These are phyloP conservation scores for Cricetomys ansorgei DNA, from an alignment of 2,113 vertebrate species.

Conservation along the genomic window DNA sequence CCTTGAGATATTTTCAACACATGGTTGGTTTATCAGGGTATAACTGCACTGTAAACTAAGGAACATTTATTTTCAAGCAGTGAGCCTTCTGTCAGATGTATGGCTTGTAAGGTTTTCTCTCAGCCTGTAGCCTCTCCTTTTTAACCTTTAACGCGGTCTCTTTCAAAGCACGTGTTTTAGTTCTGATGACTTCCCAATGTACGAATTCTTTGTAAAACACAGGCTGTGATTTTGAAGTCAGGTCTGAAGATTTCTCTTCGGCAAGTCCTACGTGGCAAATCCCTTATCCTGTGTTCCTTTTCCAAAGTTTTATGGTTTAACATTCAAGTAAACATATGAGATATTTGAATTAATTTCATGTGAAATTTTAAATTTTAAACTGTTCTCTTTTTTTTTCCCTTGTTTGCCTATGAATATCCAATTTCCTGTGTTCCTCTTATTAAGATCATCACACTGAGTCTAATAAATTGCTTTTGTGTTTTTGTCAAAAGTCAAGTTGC, in stretches of 20 bases:
- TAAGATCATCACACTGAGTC: neutral
- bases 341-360: neutral
- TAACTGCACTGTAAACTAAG: neutral
- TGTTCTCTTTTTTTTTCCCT: neutral
- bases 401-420: neutral
- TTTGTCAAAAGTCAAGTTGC: neutral
- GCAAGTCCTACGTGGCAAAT: neutral
- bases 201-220: neutral
- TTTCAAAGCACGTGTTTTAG: neutral
- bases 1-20: neutral
- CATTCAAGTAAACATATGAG: neutral
- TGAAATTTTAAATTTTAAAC: neutral
- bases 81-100: neutral
- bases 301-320: neutral
- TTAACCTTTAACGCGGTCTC: neutral
- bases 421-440: neutral
- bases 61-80: neutral
- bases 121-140: neutral
- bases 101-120: neutral
- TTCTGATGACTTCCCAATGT: neutral
- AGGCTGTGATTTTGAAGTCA: neutral
- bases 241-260: neutral
- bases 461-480: neutral
- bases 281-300: neutral
- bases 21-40: neutral